Evolutionary conservation across 2,113 vertebrate species (phyloP).

Genomic region (Monarcha castaneiventris): DNA sequence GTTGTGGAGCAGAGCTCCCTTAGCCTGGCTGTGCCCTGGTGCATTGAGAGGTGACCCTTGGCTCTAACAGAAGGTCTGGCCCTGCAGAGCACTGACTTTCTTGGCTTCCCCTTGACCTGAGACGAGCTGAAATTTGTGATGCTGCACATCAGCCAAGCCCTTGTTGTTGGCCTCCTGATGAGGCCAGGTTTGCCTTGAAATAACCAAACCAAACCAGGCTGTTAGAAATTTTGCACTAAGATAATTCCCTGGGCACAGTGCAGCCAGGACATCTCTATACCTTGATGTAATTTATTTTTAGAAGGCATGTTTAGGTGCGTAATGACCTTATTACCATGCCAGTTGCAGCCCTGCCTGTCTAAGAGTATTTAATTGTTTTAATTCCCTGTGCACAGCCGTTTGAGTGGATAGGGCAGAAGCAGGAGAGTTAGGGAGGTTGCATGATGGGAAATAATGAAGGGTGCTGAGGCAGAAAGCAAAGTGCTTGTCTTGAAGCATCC

Average conservation of each 20-base stretch:
- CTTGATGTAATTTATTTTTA: slow-evolving; percentile 49
- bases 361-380: slow-evolving; percentile 36
- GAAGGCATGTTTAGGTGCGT: slow-evolving; percentile 10
- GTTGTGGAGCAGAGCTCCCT: background rate
- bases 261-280: background rate
- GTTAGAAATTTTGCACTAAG: background rate
- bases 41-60: background rate
- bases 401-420: background rate
- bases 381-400: background rate
- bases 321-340: slow-evolving; percentile 19
- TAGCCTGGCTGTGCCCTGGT: background rate
- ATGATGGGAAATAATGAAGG: background rate
- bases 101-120: background rate
- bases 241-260: background rate
- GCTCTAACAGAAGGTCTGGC: background rate
- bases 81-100: background rate
- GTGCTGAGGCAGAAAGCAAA: background rate
- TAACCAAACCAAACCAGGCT: background rate
- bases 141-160: background rate
- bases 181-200: background rate
- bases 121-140: background rate
- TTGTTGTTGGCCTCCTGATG: background rate
- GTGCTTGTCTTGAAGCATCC: background rate
- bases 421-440: background rate
- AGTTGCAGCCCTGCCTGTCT: background rate